These are phyloP conservation scores for Microtus montanus DNA, from an alignment of 2,113 vertebrate species.

Conservation along the genomic window DNA sequence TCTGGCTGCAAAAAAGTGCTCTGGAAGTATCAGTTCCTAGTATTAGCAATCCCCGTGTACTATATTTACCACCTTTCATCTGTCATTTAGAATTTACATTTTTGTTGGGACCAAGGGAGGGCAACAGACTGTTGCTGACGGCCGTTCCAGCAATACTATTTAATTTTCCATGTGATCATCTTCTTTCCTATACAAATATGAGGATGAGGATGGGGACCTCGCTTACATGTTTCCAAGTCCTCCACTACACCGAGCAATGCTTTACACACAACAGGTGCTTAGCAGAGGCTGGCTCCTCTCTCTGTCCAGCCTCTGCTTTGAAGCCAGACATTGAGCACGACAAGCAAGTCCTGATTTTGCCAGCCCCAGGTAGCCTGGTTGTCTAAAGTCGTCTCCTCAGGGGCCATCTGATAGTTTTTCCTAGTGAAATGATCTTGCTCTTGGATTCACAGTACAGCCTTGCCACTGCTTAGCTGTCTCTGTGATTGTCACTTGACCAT, in stretches of 20 bases:
- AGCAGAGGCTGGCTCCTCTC: background rate
- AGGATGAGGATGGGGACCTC: background rate
- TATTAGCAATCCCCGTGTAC: background rate
- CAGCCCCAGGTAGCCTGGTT: background rate
- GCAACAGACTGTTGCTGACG: background rate
- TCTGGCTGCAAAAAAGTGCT: background rate
- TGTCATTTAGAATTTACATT: constrained; percentile 7
- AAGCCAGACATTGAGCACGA: background rate
- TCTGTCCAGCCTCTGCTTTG: background rate
- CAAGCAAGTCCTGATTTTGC: background rate
- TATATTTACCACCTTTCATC: background rate
- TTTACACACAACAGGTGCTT: background rate
- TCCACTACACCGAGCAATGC: background rate
- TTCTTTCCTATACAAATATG: background rate
- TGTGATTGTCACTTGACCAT: background rate
- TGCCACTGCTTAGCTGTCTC: constrained; percentile 17
- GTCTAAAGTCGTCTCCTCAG: background rate
- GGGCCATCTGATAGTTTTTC: background rate
- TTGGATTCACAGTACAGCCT: background rate
- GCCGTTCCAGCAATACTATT: background rate
- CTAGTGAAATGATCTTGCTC: background rate
- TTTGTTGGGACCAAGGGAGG: background rate
- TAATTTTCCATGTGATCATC: background rate
- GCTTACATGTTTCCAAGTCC: background rate
- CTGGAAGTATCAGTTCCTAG: constrained; percentile 7